Conservation (phyloP, 1,140 invertebrate genomes). For the Maconellicoccus hirsutus region DNA sequence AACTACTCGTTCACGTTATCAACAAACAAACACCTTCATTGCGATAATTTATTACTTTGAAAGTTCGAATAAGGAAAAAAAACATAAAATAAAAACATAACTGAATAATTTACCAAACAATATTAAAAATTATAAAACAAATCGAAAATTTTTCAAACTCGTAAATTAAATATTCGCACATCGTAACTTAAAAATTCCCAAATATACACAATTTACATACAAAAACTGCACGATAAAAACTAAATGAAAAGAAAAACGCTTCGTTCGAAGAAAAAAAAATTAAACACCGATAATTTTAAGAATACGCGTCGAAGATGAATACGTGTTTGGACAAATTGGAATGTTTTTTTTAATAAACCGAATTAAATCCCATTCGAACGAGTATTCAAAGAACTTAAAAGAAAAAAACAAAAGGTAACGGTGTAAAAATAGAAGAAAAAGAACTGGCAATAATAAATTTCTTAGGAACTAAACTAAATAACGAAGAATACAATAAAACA, state of each 20-base stretch:
- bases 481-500: background rate
- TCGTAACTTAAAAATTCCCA: background rate
- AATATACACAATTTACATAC: no score
- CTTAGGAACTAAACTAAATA: background rate
- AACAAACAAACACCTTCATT: no score
- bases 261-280: no score
- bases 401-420: background rate
- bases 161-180: no score
- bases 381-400: background rate
- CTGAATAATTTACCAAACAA: conserved; percentile 5
- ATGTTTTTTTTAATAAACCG: no score
- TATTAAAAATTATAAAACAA: conserved; percentile 6
- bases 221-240: no score
- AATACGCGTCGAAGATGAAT: no score
- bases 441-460: background rate
- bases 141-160: background rate
- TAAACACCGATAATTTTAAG: no score
- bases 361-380: background rate
- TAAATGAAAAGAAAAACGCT: no score
- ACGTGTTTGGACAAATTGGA: no score
- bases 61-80: conserved; percentile 1
- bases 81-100: background rate
- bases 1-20: no score
- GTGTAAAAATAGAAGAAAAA: background rate
- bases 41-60: conserved; percentile 2